Conservation (phyloP, 2,113 vertebrate species). For the Pomatostomus ruficeps region DNA sequence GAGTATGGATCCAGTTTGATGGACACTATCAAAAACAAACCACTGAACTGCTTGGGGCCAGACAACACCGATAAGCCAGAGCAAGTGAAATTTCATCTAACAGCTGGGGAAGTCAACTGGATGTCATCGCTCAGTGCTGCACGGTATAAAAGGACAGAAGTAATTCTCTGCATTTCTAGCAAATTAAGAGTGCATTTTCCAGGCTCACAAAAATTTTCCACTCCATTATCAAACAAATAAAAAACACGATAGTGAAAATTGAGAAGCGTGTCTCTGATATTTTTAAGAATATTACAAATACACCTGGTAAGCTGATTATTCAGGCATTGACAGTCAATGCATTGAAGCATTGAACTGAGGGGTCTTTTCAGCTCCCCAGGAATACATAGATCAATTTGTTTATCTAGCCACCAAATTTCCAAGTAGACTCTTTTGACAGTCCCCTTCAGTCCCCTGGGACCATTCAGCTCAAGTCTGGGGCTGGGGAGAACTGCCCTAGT, state of each 20-base stretch:
- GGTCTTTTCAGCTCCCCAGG: neutral
- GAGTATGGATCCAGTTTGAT: neutral
- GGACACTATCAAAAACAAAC: conserved; percentile 21
- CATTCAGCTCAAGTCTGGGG: neutral
- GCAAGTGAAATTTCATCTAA: neutral
- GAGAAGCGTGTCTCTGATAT: neutral
- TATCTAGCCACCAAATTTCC: neutral
- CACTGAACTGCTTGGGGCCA: neutral
- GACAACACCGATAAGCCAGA: neutral
- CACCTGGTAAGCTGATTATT: neutral
- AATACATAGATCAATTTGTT: rapidly evolving
- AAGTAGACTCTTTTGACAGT: neutral
- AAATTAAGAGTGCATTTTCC: neutral
- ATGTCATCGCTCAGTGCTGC: neutral
- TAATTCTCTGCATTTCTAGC: neutral
- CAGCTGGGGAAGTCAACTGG: conserved; percentile 8
- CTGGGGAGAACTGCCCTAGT: neutral
- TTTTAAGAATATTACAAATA: neutral
- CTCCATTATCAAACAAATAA: neutral
- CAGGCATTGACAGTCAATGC: neutral
- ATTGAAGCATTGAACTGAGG: neutral
- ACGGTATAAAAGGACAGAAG: neutral
- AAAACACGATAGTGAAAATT: neutral
- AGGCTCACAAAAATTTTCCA: neutral
- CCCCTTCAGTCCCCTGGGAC: rapidly evolving